A percentile compares a stretch with the other conserved stretches of the same genome.
Evolutionary conservation across 1,140 invertebrate genomes (phyloP).

Genomic region (Dufourea novaeangliae): DNA sequence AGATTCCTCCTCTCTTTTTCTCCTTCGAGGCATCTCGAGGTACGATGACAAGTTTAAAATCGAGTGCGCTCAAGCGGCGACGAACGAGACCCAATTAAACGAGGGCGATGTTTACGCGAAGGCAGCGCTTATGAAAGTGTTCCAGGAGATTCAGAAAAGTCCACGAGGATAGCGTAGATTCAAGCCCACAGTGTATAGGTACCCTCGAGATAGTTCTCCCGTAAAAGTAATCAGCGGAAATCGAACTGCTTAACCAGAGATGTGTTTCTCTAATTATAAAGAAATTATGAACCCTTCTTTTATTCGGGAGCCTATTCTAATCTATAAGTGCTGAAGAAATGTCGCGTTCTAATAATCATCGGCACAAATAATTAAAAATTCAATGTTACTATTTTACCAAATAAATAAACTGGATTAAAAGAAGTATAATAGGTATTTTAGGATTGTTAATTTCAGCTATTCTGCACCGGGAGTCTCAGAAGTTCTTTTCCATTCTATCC

Average conservation of each 20-base stretch:
- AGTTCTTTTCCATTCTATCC: no score
- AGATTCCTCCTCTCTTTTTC: background rate
- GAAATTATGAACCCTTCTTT: no score
- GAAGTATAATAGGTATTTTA: no score
- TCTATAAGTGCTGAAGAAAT: no score
- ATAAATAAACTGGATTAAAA: no score
- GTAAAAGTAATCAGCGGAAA: background rate
- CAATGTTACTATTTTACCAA: no score
- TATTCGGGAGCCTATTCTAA: no score
- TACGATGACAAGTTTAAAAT: constrained; percentile 48
- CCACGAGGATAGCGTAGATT: constrained; percentile 8
- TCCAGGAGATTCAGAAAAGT: constrained; percentile 46
- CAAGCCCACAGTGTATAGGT: background rate
- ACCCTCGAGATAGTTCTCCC: background rate
- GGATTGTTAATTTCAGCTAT: no score
- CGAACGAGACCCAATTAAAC: constrained; percentile 43
- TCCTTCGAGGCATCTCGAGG: background rate
- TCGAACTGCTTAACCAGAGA: no score
- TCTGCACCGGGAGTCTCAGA: no score
- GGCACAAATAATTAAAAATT: no score
- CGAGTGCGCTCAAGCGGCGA: constrained; percentile 27
- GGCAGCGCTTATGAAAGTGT: constrained; percentile 46
- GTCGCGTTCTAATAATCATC: no score
- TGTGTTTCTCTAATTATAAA: background rate
- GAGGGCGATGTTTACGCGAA: constrained; percentile 51